Evolutionary conservation across 1,140 invertebrate genomes (phyloP).

Genomic region (Centruroides vittatus): DNA sequence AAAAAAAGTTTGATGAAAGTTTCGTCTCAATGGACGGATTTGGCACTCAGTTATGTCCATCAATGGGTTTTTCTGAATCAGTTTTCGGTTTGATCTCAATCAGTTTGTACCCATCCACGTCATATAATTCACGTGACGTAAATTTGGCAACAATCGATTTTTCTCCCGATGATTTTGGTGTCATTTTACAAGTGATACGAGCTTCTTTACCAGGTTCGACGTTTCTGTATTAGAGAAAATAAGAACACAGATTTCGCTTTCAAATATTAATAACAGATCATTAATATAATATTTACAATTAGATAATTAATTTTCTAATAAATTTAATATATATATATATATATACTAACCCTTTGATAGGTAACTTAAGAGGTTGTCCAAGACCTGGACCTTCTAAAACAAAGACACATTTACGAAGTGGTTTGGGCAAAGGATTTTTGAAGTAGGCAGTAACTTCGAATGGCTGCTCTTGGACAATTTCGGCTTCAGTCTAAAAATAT

Average conservation of each 20-base stretch:
- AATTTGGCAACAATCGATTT: conserved; percentile 68
- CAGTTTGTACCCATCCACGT: conserved; percentile 61
- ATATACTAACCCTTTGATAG: conserved; percentile 20
- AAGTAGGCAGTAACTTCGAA: conserved; percentile 51
- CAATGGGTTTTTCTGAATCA: background rate
- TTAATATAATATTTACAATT: no score
- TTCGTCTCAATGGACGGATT: no score
- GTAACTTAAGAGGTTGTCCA: conserved; percentile 53
- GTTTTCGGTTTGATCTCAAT: conserved; percentile 20
- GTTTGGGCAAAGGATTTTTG: conserved; percentile 64
- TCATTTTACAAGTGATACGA: conserved; percentile 50
- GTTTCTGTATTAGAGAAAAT: conserved; percentile 25
- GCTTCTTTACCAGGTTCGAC: conserved; percentile 48
- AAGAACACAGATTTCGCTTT: background rate
- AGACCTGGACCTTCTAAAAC: conserved; percentile 41
- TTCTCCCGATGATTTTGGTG: conserved; percentile 51
- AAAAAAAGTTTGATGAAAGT: no score
- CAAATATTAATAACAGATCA: no score
- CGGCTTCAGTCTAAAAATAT: conserved; percentile 27
- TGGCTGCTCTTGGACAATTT: conserved; percentile 44
- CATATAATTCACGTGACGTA: conserved; percentile 58
- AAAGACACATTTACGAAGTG: conserved; percentile 57
- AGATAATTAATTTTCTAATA: background rate
- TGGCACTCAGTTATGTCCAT: no score
- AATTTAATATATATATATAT: no score